phyloP scores from a whole-genome alignment of 2,113 vertebrate species.

The Casuarius casuarius region DNA sequence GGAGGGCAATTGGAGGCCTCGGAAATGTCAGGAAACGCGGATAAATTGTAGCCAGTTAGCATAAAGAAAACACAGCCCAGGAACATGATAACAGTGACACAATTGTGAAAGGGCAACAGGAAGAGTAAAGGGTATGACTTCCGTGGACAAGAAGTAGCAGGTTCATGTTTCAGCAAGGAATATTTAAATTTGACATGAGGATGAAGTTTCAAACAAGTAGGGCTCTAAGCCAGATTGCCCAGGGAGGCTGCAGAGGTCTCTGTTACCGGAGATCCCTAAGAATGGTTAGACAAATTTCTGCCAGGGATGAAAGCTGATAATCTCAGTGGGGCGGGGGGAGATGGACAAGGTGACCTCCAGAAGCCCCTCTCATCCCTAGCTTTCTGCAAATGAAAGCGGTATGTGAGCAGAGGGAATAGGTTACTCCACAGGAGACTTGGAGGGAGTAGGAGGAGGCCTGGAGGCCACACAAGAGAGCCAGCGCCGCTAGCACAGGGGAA shows the following conservation, averaged over 20 bases:
- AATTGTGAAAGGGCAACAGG: not conserved
- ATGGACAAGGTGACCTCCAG: not conserved
- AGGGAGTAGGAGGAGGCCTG: not conserved
- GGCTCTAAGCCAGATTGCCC: not conserved
- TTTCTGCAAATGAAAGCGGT: not conserved
- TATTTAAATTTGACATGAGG: not conserved
- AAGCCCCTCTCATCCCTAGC: not conserved
- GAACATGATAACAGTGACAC: rapidly evolving
- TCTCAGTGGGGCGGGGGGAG: not conserved
- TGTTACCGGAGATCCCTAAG: not conserved
- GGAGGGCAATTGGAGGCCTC: not conserved
- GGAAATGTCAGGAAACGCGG: not conserved
- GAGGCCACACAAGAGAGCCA: not conserved
- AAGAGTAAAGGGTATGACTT: not conserved
- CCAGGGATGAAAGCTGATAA: not conserved
- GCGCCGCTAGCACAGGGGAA: not conserved
- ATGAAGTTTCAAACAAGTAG: not conserved
- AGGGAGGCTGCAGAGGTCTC: not conserved
- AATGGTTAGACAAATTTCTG: not conserved
- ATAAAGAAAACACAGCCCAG: not conserved
- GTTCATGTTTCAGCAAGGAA: not conserved
- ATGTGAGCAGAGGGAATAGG: not conserved
- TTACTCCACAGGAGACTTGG: not conserved
- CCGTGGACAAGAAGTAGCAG: not conserved
- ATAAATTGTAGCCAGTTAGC: not conserved